These are phyloP conservation scores for Lagopus muta DNA, from an alignment of 2,113 vertebrate species.

Conservation along the genomic window DNA sequence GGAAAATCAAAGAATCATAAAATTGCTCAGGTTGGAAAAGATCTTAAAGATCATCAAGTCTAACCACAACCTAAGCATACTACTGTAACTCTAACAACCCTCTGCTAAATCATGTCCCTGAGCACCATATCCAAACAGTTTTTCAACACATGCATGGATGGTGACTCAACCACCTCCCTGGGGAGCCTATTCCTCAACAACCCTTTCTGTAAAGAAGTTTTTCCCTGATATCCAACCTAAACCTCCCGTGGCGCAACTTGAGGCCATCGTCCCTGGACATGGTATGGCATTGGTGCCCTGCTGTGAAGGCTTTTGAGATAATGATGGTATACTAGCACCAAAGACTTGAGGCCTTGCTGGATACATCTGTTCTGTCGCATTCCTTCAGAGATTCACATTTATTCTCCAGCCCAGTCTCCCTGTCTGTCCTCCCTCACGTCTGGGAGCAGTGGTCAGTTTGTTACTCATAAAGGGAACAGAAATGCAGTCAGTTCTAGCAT, in stretches of 20 bases:
- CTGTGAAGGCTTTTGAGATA: background rate
- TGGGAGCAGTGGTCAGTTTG: background rate
- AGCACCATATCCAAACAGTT: too few relatives aligned
- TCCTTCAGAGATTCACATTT: background rate
- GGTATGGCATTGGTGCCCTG: background rate
- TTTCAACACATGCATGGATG: too few relatives aligned
- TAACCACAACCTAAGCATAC: too few relatives aligned
- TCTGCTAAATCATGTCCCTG: too few relatives aligned
- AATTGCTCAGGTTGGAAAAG: too few relatives aligned
- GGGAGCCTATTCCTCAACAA: too few relatives aligned
- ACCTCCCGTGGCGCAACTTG: too few relatives aligned
- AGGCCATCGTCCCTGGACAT: background rate
- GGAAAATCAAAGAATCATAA: background rate
- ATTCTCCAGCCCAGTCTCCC: rapidly evolving
- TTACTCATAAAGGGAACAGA: background rate
- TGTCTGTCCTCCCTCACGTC: background rate
- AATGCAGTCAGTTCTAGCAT: background rate
- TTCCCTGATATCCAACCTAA: too few relatives aligned
- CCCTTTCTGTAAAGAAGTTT: too few relatives aligned
- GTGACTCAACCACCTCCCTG: too few relatives aligned
- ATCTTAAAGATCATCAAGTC: too few relatives aligned
- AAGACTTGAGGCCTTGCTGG: background rate
- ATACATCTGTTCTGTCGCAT: background rate
- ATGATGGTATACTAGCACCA: background rate
- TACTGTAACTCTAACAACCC: too few relatives aligned